phyloP scores from a whole-genome alignment of 2,113 vertebrate species.

The Vidua chalybeata region DNA sequence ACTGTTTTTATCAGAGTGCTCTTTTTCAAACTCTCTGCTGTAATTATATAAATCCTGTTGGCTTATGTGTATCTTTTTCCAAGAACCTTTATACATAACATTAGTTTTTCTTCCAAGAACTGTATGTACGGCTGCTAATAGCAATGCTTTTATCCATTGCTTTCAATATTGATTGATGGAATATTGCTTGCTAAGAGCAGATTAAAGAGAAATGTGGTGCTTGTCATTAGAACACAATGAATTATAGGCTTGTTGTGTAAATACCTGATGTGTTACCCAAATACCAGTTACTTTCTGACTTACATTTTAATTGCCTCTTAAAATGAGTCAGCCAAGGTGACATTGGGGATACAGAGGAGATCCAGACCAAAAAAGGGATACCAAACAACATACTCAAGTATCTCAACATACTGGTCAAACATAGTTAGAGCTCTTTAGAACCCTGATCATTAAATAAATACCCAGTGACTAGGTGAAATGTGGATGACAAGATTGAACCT shows the following conservation, averaged over 20 bases:
- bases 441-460: neutral
- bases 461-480: fast-evolving
- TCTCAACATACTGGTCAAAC: neutral
- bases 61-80: neutral
- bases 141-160: neutral
- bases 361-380: neutral
- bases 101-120: neutral
- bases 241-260: neutral
- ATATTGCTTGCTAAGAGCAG: neutral
- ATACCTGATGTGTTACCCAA: neutral
- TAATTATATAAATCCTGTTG: neutral
- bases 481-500: neutral
- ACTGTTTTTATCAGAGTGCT: neutral
- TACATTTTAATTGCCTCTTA: neutral
- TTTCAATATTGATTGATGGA: neutral
- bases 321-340: neutral
- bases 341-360: neutral
- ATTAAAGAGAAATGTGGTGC: neutral
- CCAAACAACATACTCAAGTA: neutral
- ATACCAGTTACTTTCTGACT: neutral
- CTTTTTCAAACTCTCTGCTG: neutral
- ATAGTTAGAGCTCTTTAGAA: neutral
- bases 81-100: neutral
- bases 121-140: neutral
- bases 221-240: neutral